Evolutionary conservation across 2,113 vertebrate genomes (phyloP), one percentile per base, ranked within the genome.

Genomic region (Probosciger aterrimus): DNA sequence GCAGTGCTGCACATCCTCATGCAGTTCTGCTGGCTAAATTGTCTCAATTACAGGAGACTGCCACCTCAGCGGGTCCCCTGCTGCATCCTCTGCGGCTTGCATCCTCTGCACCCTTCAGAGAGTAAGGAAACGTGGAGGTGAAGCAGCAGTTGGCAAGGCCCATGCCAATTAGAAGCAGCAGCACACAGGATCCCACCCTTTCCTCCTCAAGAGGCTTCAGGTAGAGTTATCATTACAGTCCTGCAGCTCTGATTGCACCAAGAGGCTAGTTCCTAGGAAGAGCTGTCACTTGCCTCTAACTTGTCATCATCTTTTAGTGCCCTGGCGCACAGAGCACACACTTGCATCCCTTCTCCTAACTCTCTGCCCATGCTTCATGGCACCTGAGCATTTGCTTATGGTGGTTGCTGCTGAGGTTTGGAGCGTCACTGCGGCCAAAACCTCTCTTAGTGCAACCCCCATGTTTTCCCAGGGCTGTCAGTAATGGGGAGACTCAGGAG

Each of bases 31-130:
- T 69, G 86, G 18, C 63, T 88, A 18, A 73, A 9, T 33, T 49
- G 57, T 55, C 80, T 82, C 73, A 39, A 0, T 81, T 86, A 33
- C 7, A 47, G 62, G 64, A 81, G 57, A 30, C n/a, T 52, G 37
- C 59, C 73, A 69, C 69, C 71, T 84, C 80, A 82, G 73, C 69
- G 49, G 77, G 44, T 90, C 76, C 71, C 80, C 64, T 86, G 69
- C 39, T 0, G 3, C 73, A 60, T 86, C n/a, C 46, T 67, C 64
- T 52, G 71, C 4, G 0, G 33, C 55, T 63, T 33, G 53, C 49
- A 27, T 59, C 53, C 50, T 87, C 71, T 46, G 91, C 90, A 86
- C 52, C 82, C 84, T 80, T 85, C 83, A 67, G 93, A 96, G 93
- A 93, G 80, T 28, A 1, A 10, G 89, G 73, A 37, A 28, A 60